phyloP scores from a whole-genome alignment of 2,888 invertebrate species.

The Rhodophaea formosa region DNA sequence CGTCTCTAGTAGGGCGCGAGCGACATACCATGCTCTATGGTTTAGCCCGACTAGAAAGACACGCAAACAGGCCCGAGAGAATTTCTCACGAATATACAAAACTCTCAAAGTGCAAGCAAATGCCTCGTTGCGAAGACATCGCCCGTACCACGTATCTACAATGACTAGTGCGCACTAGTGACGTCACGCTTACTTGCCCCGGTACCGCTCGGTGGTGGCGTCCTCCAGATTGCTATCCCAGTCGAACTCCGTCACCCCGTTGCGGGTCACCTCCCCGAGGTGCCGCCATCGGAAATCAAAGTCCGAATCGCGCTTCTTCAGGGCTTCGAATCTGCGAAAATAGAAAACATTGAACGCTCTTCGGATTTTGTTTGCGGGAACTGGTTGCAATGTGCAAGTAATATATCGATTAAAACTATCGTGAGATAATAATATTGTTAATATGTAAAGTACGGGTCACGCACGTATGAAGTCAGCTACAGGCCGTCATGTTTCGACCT shows the following conservation, averaged over 20 bases:
- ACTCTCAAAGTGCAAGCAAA: background rate
- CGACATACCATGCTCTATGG: too few species aligned
- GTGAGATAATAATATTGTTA: too few species aligned
- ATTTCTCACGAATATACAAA: too few species aligned
- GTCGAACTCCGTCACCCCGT: slow-evolving; percentile 91
- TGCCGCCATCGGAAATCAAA: slow-evolving; percentile 92
- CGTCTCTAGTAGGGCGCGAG: too few species aligned
- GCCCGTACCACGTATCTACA: slow-evolving; percentile 8
- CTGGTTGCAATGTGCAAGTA: too few species aligned
- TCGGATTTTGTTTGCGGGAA: background rate
- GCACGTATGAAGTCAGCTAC: too few species aligned
- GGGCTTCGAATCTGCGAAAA: slow-evolving; percentile 86
- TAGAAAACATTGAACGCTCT: background rate
- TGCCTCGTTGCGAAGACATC: slow-evolving; percentile 1
- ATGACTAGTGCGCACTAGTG: slow-evolving; percentile 49
- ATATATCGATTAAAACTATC: too few species aligned
- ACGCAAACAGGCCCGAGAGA: too few species aligned
- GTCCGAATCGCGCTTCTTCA: slow-evolving; percentile 89
- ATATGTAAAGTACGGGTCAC: too few species aligned
- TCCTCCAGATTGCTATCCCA: slow-evolving; percentile 93
- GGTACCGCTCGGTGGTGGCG: slow-evolving; percentile 76
- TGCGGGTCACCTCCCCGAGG: slow-evolving; percentile 89
- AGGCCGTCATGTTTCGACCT: too few species aligned
- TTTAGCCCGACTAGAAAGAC: too few species aligned
- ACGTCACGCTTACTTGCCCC: slow-evolving; percentile 57